phyloP scores from a whole-genome alignment of 2,113 vertebrate species.

The Trachemys scripta region DNA sequence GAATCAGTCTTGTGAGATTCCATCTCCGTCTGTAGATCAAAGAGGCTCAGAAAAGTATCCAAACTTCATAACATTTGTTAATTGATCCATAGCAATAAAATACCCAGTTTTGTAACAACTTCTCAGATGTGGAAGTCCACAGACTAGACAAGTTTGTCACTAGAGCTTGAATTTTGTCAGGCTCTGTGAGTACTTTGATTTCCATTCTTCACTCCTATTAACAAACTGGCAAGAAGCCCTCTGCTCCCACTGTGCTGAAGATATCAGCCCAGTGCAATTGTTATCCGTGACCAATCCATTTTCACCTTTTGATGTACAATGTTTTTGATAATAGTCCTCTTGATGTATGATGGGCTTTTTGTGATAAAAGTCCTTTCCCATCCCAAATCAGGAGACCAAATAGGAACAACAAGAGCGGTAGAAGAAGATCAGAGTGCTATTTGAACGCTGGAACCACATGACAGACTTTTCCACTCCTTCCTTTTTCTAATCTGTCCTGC shows the following conservation, averaged over 20 bases:
- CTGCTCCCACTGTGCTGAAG: background rate
- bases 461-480: background rate
- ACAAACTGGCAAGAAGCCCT: background rate
- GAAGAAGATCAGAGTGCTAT: background rate
- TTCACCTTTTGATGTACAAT: background rate
- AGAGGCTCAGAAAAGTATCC: background rate
- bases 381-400: background rate
- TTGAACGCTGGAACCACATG: slow-evolving; percentile 24
- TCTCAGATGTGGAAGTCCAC: background rate
- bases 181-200: background rate
- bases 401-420: background rate
- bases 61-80: background rate
- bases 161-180: background rate
- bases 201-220: background rate
- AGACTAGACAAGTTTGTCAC: background rate
- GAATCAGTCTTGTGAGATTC: background rate
- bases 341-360: background rate
- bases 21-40: background rate
- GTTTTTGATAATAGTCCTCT: background rate
- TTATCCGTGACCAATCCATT: background rate
- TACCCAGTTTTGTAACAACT: background rate
- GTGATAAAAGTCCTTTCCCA: slow-evolving; percentile 8
- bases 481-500: slow-evolving; percentile 19
- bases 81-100: background rate
- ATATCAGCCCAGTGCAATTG: background rate